Base-by-base conservation (phyloP, 2,797 vertebrate species). In the Acipenser transmontanus region DNA sequence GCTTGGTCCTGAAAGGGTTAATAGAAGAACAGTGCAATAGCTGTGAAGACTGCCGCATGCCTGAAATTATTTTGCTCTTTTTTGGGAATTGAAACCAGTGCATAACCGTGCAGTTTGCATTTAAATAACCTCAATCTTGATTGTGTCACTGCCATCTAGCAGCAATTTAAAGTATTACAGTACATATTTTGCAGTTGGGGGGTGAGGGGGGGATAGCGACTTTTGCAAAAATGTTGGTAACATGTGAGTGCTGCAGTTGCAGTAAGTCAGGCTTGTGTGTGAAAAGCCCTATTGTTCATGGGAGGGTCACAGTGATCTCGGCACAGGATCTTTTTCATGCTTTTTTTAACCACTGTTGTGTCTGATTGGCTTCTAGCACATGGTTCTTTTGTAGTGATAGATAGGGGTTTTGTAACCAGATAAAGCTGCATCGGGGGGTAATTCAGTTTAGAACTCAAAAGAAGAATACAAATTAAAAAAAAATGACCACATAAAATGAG, bases 241-340 rank as follows among this genome's bases (percentile, higher is more conserved):
- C 82, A 77, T 73, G 72, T 80, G 78, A 75, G 68, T 6, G 50
- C 69, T 72, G 68, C 74, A 72, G 66, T 76, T 66, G 74, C 78
- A 77, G 76, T 76, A 83, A 88, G 78, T 72, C 77, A 71, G 68
- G 65, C 74, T 62, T 68, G 71, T 70, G 72, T 70, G 69, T 77
- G 77, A 89, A 82, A 85, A 77, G 77, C 69, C 76, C 75, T 49
- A 82, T 89, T 91, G 87, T 90, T 80, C 70, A 69, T 64, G 74
- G 13, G 61, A 76, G 74, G 79, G 77, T 79, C 51, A 70, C 50
- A 72, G 77, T 74, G 81, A 72, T 50, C 78, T 82, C 79, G 74
- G 78, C 68, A 68, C 71, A 82, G 74, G 72, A 62, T 68, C 75
- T 20, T 63, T 57, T 56, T 8, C n/a, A 6, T 47, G 66, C 79